A percentile compares a stretch with the other conserved stretches of the same genome.
Evolutionary conservation across 2,888 invertebrate species (phyloP).

Genomic region (Tachina grossa): DNA sequence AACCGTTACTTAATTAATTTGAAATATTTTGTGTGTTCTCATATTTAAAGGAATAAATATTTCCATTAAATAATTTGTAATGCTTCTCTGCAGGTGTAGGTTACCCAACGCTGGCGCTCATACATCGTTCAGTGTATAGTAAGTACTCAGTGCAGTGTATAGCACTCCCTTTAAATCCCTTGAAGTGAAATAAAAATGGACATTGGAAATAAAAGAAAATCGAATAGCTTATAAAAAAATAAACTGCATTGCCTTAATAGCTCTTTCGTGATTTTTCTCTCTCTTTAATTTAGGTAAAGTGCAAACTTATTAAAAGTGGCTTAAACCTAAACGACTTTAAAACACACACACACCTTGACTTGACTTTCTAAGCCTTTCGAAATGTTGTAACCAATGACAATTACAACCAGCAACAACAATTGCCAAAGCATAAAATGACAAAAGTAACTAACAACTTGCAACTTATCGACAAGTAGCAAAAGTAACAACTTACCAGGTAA

Average conservation of each 20-base stretch:
- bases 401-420: constrained; percentile 36
- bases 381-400: constrained; percentile 42
- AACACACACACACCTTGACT: constrained; percentile 34
- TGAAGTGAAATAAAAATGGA: background rate
- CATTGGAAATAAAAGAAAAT: background rate
- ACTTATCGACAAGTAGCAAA: constrained; percentile 52
- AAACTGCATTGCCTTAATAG: background rate
- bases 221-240: background rate
- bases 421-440: constrained; percentile 34
- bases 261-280: constrained; percentile 3
- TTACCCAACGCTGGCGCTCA: no score
- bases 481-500: constrained; percentile 3
- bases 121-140: no score
- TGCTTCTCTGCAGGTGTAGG: no score
- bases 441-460: constrained; percentile 42
- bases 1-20: no score
- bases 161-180: constrained; percentile 27
- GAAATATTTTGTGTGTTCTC: no score
- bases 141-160: no score
- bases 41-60: no score
- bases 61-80: no score
- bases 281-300: constrained; percentile 37
- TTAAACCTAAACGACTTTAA: constrained; percentile 12
- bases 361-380: constrained; percentile 44
- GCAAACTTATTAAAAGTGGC: constrained; percentile 56